These are phyloP conservation scores for Brachionus calyciflorus DNA, from an alignment of 1,140 invertebrate species.

Conservation along the genomic window DNA sequence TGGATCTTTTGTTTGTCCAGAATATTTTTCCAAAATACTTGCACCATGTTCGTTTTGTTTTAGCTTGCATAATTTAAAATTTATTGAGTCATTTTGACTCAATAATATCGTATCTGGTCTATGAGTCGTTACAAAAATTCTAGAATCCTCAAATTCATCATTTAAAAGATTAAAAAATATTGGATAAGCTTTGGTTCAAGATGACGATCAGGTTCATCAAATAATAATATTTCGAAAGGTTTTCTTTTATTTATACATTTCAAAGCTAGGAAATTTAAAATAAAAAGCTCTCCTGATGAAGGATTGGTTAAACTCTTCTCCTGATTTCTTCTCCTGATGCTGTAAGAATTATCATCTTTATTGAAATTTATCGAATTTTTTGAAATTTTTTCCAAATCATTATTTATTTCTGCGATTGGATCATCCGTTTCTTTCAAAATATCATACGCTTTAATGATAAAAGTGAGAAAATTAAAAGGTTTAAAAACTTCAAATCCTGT, in stretches of 20 bases:
- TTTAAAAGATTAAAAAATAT: neutral
- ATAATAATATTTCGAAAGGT: neutral
- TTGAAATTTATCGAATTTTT: neutral
- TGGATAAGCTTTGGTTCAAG: neutral
- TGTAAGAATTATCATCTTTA: too few relatives aligned
- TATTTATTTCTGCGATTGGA: neutral
- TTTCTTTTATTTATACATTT: neutral
- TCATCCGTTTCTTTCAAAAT: neutral
- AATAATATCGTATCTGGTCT: neutral
- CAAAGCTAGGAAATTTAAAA: neutral
- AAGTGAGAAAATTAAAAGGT: neutral
- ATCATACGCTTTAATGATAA: neutral
- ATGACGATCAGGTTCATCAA: slow-evolving; percentile 14
- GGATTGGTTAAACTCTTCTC: neutral
- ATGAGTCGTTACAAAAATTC: neutral
- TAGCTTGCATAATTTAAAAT: neutral
- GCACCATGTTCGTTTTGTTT: neutral
- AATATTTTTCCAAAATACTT: neutral
- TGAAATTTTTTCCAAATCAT: neutral
- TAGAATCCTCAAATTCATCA: neutral
- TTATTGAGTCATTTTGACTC: neutral
- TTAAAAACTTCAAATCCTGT: neutral
- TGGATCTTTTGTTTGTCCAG: neutral
- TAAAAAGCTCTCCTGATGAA: neutral
- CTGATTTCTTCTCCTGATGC: neutral